Conservation (phyloP, 2,888 invertebrate genomes). For the Pseudolycoriella hygida region DNA sequence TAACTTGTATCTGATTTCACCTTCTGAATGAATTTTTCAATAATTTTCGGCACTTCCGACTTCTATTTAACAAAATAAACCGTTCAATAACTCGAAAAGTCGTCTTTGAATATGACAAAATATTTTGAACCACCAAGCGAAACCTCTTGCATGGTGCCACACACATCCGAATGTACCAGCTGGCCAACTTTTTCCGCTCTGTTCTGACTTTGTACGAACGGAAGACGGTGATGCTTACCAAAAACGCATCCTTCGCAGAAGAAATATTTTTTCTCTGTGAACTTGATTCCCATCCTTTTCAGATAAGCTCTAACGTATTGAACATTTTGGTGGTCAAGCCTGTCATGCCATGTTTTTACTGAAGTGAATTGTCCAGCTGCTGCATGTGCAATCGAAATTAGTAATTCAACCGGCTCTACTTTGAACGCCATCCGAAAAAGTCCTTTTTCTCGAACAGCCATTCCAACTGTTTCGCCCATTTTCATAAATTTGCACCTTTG, state of each 20-base stretch:
- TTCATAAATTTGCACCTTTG: slow-evolving; percentile 7
- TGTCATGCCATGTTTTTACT: slow-evolving; percentile 14
- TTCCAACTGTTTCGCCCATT: slow-evolving; percentile 6
- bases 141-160: slow-evolving; percentile 12
- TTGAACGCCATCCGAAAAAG: slow-evolving; percentile 6
- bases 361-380: slow-evolving; percentile 7
- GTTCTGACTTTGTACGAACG: slow-evolving; percentile 12
- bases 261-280: slow-evolving; percentile 6
- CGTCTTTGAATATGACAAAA: slow-evolving; percentile 12
- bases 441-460: slow-evolving; percentile 5
- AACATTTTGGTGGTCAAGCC: slow-evolving; percentile 13
- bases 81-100: slow-evolving; percentile 10
- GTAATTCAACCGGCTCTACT: neutral
- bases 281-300: slow-evolving; percentile 9
- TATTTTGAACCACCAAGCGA: slow-evolving; percentile 11
- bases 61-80: slow-evolving; percentile 13
- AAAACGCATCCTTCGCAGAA: slow-evolving; percentile 13
- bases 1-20: neutral
- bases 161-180: no score
- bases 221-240: slow-evolving; percentile 12
- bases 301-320: slow-evolving; percentile 11
- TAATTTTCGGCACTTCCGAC: slow-evolving; percentile 8
- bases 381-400: neutral
- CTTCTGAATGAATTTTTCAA: slow-evolving; percentile 7
- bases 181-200: no score